Evolutionary conservation across 2,888 invertebrate species (phyloP).

Genomic region (Cheilosia variabilis): DNA sequence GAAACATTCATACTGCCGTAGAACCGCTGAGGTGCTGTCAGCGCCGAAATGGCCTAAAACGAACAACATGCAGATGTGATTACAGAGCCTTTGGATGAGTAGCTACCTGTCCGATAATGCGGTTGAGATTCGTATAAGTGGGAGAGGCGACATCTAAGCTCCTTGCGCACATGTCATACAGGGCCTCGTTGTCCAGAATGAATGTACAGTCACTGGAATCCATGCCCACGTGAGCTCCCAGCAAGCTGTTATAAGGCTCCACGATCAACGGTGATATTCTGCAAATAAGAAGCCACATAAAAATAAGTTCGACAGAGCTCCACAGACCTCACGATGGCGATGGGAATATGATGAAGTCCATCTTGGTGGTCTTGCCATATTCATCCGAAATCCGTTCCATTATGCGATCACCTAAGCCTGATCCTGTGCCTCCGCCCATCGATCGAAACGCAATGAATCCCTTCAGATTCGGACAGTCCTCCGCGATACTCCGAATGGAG

Average conservation of each 20-base stretch:
- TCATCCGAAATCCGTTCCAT: constrained; percentile 87
- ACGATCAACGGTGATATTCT: constrained; percentile 89
- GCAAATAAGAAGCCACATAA: not conserved
- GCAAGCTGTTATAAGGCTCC: constrained; percentile 90
- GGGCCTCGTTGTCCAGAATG: constrained; percentile 90
- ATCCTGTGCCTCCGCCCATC: constrained; percentile 91
- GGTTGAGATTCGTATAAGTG: constrained; percentile 94
- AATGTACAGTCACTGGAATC: constrained; percentile 89
- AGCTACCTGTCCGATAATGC: constrained; percentile 84
- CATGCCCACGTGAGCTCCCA: constrained; percentile 88
- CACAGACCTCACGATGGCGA: constrained; percentile 86
- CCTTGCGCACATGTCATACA: constrained; percentile 90
- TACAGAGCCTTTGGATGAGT: not conserved
- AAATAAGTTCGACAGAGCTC: not conserved
- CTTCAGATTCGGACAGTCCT: constrained; percentile 86
- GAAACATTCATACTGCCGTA: constrained; percentile 87
- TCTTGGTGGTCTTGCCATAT: constrained; percentile 87
- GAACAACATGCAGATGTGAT: not conserved
- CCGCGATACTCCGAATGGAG: constrained; percentile 87
- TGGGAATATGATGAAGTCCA: constrained; percentile 93
- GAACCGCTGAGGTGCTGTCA: constrained; percentile 89
- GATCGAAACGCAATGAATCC: constrained; percentile 88
- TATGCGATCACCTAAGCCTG: constrained; percentile 89
- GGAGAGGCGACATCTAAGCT: constrained; percentile 90
- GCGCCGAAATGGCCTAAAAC: constrained; percentile 86